These are phyloP conservation scores for Pagetopsis macropterus DNA, from an alignment of 2,797 vertebrate genomes.

Conservation along the genomic window DNA sequence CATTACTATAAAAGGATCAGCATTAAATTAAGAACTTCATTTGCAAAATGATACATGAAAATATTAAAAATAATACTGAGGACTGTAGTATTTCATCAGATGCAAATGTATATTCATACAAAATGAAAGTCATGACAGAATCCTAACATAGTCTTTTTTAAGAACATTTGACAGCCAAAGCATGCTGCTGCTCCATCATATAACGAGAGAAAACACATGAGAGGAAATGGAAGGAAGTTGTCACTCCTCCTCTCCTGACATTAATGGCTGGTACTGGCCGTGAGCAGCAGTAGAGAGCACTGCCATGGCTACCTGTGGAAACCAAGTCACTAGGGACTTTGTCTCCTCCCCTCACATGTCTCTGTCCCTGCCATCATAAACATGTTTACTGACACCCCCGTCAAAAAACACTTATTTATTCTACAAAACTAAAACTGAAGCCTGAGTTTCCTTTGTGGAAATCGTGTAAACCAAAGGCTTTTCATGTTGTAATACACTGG, in stretches of 20 bases:
- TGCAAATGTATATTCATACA: not conserved
- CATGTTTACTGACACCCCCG: slow-evolving; percentile 68
- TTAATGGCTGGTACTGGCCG: slow-evolving; percentile 59
- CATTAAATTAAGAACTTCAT: not conserved
- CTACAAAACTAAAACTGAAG: slow-evolving; percentile 6
- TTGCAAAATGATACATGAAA: not conserved
- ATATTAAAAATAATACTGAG: not conserved
- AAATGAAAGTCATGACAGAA: not conserved
- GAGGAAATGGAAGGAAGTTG: slow-evolving; percentile 46
- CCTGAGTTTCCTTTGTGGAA: not conserved
- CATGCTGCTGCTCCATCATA: slow-evolving; percentile 12
- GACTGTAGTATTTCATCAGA: not conserved
- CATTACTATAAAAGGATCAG: slow-evolving; percentile 55
- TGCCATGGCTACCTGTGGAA: slow-evolving; percentile 81
- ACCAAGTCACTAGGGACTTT: slow-evolving; percentile 69
- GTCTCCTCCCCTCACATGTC: slow-evolving; percentile 58
- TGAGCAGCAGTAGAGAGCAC: slow-evolving; percentile 58
- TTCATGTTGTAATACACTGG: not conserved
- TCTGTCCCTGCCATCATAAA: slow-evolving; percentile 59
- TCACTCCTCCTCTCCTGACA: slow-evolving; percentile 53
- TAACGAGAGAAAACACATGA: slow-evolving; percentile 36
- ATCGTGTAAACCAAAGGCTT: not conserved
- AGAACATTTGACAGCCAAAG: slow-evolving; percentile 22
- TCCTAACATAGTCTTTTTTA: slow-evolving; percentile 14
- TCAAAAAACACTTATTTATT: not conserved